A percentile compares a stretch with the other conserved stretches of the same genome.
phyloP scores from a whole-genome alignment of 2,888 invertebrate species.

The Melinopterus prodromus region DNA sequence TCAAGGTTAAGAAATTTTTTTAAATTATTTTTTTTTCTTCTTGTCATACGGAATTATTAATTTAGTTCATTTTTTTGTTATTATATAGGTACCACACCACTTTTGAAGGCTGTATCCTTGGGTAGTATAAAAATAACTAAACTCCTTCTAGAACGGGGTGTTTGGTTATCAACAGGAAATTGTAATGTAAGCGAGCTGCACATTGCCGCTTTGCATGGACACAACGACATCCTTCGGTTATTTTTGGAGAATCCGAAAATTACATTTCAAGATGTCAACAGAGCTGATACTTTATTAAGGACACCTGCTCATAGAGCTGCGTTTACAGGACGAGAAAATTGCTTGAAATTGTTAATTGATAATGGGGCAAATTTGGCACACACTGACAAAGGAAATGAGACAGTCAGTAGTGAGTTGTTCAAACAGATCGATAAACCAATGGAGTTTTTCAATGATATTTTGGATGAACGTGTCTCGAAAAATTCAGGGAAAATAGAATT shows the following conservation, averaged over 20 bases:
- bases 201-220: constrained; percentile 55
- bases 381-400: constrained; percentile 51
- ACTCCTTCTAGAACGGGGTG: constrained; percentile 55
- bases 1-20: no score
- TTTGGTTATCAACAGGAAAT: constrained; percentile 50
- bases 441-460: constrained; percentile 53
- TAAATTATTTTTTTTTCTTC: background rate
- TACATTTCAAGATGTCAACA: constrained; percentile 47
- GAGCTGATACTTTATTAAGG: constrained; percentile 54
- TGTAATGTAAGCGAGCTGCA: constrained; percentile 57
- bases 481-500: constrained; percentile 27
- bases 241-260: constrained; percentile 48
- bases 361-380: constrained; percentile 57
- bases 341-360: constrained; percentile 61
- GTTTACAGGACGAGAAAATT: constrained; percentile 61
- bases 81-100: constrained; percentile 53
- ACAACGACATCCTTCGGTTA: constrained; percentile 46
- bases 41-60: background rate
- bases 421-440: constrained; percentile 55
- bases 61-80: constrained; percentile 15
- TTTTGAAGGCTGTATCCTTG: constrained; percentile 58
- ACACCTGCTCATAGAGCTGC: constrained; percentile 66
- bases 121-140: constrained; percentile 52
- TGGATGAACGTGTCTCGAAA: constrained; percentile 46
- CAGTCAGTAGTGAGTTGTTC: constrained; percentile 58